Evolutionary conservation across 92 coral and sea anemone genomes (phyloP).

Genomic region (Bergia sp.): DNA sequence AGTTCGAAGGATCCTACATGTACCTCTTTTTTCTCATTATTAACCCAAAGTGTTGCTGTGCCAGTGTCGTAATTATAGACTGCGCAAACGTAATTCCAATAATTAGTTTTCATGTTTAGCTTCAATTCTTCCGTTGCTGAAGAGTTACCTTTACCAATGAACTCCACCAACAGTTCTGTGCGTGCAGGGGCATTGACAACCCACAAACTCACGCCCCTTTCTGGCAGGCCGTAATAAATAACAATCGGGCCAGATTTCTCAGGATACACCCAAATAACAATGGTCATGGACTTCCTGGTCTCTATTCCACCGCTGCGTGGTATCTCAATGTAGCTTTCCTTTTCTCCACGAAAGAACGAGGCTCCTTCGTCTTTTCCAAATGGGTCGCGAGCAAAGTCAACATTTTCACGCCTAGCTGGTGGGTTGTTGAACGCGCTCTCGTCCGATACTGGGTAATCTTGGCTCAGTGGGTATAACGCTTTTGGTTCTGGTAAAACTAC

Average conservation of each 20-base stretch:
- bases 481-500: background rate
- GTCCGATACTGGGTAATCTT: background rate
- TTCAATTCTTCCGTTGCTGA: no score
- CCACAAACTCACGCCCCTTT: constrained; percentile 5
- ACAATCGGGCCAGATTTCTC: constrained; percentile 15
- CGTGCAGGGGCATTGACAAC: background rate
- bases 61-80: constrained; percentile 1
- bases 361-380: constrained; percentile 27
- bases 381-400: constrained; percentile 4
- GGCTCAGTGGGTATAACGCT: background rate
- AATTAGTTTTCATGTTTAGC: background rate
- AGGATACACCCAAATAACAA: constrained; percentile 20
- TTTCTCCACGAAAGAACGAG: background rate
- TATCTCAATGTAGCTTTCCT: background rate
- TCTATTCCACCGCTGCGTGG: background rate
- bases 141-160: background rate
- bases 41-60: constrained; percentile 2
- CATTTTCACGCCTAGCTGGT: background rate
- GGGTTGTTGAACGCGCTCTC: constrained; percentile 2
- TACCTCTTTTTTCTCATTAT: background rate
- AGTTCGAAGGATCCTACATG: background rate
- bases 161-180: background rate
- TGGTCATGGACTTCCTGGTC: background rate
- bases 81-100: constrained; percentile 11
- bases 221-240: background rate